These are phyloP conservation scores for Pelmatolapia mariae DNA, from an alignment of 2,113 vertebrate species.

Conservation along the genomic window DNA sequence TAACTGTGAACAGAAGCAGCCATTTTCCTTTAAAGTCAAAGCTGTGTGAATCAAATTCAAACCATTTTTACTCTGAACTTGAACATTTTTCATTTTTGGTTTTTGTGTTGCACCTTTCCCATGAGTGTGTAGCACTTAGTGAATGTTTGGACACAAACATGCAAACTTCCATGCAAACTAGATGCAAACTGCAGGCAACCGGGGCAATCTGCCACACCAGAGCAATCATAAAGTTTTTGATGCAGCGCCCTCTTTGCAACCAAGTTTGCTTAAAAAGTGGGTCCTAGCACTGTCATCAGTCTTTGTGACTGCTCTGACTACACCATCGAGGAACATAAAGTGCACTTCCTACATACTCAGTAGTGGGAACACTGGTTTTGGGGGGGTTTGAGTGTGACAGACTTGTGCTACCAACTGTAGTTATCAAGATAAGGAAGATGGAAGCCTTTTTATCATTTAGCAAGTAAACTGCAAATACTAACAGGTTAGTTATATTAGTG, in stretches of 20 bases:
- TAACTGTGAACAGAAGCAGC: neutral
- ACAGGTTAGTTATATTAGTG: neutral
- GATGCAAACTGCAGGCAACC: neutral
- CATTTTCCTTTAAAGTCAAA: neutral
- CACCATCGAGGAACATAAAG: neutral
- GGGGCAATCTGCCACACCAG: accelerated
- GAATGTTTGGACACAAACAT: neutral
- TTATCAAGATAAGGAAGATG: neutral
- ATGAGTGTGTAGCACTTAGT: neutral
- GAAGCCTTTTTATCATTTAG: neutral
- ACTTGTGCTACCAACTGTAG: neutral
- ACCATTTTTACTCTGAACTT: neutral
- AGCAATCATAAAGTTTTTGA: neutral
- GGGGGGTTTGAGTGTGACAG: neutral
- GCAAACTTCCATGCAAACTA: neutral
- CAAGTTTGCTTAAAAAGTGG: neutral
- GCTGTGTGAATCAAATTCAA: neutral
- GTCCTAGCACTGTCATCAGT: neutral
- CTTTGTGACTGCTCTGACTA: neutral
- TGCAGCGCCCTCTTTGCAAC: neutral
- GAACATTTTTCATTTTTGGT: neutral
- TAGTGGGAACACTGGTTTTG: neutral
- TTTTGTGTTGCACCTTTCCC: neutral
- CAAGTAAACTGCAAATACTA: neutral
- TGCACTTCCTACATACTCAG: neutral